Conservation (phyloP, 2,888 invertebrate species). For the Uloborus plumipes region DNA sequence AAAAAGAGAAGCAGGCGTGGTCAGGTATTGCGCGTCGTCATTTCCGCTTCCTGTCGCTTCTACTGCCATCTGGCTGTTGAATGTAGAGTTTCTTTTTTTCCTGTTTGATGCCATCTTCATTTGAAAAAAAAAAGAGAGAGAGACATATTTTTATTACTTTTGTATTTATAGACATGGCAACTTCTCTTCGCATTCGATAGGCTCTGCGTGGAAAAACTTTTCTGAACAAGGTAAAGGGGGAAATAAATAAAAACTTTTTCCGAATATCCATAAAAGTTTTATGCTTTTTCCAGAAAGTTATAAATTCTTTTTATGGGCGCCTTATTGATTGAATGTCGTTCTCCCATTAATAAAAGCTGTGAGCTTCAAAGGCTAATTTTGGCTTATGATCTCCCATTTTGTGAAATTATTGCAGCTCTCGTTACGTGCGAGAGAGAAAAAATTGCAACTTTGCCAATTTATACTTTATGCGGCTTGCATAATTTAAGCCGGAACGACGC, state of each 20-base stretch:
- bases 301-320: constrained; percentile 51
- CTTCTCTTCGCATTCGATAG: neutral
- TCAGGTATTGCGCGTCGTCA: constrained; percentile 45
- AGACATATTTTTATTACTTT: constrained; percentile 11
- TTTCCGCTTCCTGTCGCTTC: constrained; percentile 51
- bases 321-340: constrained; percentile 13
- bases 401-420: too few relatives aligned
- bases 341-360: constrained; percentile 48
- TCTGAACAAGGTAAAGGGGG: constrained; percentile 7
- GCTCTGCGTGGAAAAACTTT: neutral
- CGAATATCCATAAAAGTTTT: constrained; percentile 60
- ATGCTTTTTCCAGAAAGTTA: constrained; percentile 53
- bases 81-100: neutral
- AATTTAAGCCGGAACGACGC: too few relatives aligned
- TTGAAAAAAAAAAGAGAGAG: neutral
- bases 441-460: too few relatives aligned
- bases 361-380: neutral
- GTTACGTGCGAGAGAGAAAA: too few relatives aligned
- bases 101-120: neutral
- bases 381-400: too few relatives aligned
- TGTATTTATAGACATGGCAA: constrained; percentile 7
- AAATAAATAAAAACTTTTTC: constrained; percentile 27
- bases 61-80: constrained; percentile 37
- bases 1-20: constrained; percentile 7
- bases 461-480: too few relatives aligned